phyloP scores from a whole-genome alignment of 37 sponge, comb jelly and placozoan genomes.

The Geodia barretti region DNA sequence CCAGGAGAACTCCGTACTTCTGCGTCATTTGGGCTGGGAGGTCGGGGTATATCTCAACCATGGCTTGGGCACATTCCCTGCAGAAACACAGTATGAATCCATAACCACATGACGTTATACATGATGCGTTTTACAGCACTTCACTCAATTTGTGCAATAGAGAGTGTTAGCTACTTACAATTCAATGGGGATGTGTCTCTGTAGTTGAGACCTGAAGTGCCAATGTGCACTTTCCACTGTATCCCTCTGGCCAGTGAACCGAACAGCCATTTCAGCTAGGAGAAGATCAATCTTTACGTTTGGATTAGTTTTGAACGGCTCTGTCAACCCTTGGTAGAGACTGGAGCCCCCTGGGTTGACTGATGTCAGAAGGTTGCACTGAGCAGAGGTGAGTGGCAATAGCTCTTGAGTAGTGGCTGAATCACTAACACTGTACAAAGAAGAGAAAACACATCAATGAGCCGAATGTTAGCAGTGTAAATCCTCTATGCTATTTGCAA shows the following conservation, averaged over 20 bases:
- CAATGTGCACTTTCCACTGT: conserved; percentile 43
- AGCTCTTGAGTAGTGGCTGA: neutral
- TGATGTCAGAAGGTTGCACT: conserved; percentile 54
- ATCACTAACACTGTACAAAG: too few species aligned
- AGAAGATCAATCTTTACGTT: conserved; percentile 37
- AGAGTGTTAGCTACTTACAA: too few species aligned
- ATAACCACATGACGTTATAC: too few species aligned
- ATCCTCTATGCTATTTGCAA: too few species aligned
- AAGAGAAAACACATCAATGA: too few species aligned
- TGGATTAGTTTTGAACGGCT: conserved; percentile 53
- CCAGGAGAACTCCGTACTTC: conserved; percentile 8
- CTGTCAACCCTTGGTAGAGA: conserved; percentile 28
- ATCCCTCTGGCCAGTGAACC: conserved; percentile 35
- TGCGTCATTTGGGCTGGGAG: conserved; percentile 8
- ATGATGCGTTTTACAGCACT: too few species aligned
- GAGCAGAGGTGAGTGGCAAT: conserved; percentile 5
- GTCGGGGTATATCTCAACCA: conserved; percentile 17
- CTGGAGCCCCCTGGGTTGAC: conserved; percentile 23
- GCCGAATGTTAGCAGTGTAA: too few species aligned
- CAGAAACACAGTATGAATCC: too few species aligned
- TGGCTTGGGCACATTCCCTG: conserved; percentile 22
- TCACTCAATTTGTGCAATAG: neutral
- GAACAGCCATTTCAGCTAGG: conserved; percentile 2
- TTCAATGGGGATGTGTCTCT: conserved; percentile 35
- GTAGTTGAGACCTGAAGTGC: conserved; percentile 11